Conservation (phyloP, 2,888 invertebrate genomes). For the Electrophaes corylata region DNA sequence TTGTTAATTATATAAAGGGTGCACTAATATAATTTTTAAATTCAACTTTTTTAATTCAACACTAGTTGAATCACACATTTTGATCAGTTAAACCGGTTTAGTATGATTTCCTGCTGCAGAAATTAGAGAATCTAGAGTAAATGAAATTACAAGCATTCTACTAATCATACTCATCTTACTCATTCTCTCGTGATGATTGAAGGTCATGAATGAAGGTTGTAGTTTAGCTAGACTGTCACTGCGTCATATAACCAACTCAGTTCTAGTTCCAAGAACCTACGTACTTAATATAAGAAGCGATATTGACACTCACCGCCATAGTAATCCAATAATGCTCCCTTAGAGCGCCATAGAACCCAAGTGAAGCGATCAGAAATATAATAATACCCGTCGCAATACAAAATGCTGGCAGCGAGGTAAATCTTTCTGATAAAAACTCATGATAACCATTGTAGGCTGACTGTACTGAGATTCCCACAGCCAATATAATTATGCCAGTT, state of each 20-base stretch:
- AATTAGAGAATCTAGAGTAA: too few species aligned
- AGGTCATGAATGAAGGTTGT: too few species aligned
- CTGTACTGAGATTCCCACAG: constrained; percentile 89
- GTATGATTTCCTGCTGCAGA: too few species aligned
- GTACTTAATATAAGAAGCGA: not conserved
- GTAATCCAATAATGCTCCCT: constrained; percentile 93
- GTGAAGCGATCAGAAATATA: constrained; percentile 91
- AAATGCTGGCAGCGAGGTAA: constrained; percentile 89
- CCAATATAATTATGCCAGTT: constrained; percentile 90
- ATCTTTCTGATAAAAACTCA: constrained; percentile 86
- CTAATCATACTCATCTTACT: too few species aligned
- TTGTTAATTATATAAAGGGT: too few species aligned
- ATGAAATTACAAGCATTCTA: too few species aligned
- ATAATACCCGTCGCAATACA: constrained; percentile 89
- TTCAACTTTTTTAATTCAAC: too few species aligned
- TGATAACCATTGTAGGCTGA: constrained; percentile 87
- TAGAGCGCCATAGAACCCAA: constrained; percentile 95
- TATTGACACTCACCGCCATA: constrained; percentile 85
- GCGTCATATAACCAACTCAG: not conserved
- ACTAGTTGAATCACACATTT: too few species aligned
- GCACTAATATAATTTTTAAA: too few species aligned
- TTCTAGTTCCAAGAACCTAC: not conserved
- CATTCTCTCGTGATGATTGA: too few species aligned
- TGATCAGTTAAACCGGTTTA: too few species aligned
- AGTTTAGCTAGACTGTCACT: not conserved